Percentiles rank a stretch among this genome's conserved stretches.
Evolutionary conservation across 2,797 vertebrate species (phyloP).

Genomic region (Euthynnus affinis): DNA sequence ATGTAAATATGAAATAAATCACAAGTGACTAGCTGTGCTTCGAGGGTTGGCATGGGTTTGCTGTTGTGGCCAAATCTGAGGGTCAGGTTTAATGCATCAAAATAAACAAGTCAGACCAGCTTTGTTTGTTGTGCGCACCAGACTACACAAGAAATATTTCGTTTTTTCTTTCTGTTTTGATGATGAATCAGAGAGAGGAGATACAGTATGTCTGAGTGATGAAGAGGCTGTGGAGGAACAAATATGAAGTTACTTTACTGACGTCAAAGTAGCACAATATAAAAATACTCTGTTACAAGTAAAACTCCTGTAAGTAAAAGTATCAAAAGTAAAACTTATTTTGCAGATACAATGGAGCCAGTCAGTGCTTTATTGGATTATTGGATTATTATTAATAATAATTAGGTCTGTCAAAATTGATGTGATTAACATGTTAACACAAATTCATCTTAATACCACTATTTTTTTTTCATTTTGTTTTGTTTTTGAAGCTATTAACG

Average conservation of each 20-base stretch:
- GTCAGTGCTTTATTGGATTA: background rate
- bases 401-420: no score
- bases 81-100: conserved; percentile 80
- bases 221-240: conserved; percentile 6
- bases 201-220: conserved; percentile 12
- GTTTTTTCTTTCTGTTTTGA: conserved; percentile 33
- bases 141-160: conserved; percentile 61
- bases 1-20: conserved; percentile 85
- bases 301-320: background rate
- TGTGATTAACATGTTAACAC: no score
- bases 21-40: conserved; percentile 75
- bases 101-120: conserved; percentile 72
- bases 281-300: conserved; percentile 14
- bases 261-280: conserved; percentile 13
- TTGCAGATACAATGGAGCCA: background rate
- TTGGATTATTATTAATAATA: background rate
- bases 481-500: no score
- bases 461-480: no score
- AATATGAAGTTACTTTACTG: conserved; percentile 25
- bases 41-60: conserved; percentile 63
- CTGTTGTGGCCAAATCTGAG: conserved; percentile 72
- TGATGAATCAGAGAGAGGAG: conserved; percentile 44
- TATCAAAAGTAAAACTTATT: background rate
- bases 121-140: conserved; percentile 71
- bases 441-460: no score